These are phyloP conservation scores for Drosophila dives DNA, from an alignment of 2,888 invertebrate genomes.

Conservation along the genomic window DNA sequence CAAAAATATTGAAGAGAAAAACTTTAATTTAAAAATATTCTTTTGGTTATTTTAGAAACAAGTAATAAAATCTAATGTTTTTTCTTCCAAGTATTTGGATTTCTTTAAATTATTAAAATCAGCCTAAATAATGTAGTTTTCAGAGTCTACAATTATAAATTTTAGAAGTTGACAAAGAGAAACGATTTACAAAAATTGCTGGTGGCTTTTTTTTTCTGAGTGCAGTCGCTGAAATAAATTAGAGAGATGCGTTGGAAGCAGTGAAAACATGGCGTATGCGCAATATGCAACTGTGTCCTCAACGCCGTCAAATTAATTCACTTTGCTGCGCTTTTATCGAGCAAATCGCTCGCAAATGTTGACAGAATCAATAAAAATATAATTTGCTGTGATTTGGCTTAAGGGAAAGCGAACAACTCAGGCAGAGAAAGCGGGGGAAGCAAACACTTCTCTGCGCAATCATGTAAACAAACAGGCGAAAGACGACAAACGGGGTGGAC, in stretches of 20 bases:
- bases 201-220: not conserved
- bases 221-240: not conserved
- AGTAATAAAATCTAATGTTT: not conserved
- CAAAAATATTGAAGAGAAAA: not conserved
- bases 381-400: slow-evolving; percentile 77
- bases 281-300: slow-evolving; percentile 45
- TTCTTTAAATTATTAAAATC: too few species aligned
- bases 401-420: slow-evolving; percentile 62
- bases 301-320: slow-evolving; percentile 69
- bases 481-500: slow-evolving; percentile 7
- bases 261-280: slow-evolving; percentile 49
- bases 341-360: slow-evolving; percentile 75
- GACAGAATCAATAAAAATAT: slow-evolving; percentile 74
- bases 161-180: not conserved
- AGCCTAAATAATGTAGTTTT: too few species aligned
- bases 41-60: not conserved
- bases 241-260: not conserved
- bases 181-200: not conserved
- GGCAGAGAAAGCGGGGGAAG: slow-evolving; percentile 17
- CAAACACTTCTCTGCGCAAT: slow-evolving; percentile 71
- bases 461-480: slow-evolving; percentile 72
- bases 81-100: too few species aligned
- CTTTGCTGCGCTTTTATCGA: slow-evolving; percentile 68
- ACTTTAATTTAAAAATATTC: not conserved
- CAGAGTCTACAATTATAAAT: too few species aligned